phyloP scores from a whole-genome alignment of 2,113 vertebrate genomes.

The Strix uralensis region DNA sequence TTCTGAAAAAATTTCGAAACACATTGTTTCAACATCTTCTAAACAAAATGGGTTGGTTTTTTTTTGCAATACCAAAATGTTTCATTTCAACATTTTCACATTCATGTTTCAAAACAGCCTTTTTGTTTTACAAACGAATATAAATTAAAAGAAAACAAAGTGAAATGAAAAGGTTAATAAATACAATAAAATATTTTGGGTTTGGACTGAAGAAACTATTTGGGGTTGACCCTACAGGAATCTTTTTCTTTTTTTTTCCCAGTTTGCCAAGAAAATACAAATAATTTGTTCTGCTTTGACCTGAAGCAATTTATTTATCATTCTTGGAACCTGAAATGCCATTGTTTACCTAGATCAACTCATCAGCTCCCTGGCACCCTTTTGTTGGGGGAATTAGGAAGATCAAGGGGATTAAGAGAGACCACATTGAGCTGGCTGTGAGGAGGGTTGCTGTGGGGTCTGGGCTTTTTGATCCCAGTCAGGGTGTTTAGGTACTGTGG shows the following conservation, averaged over 20 bases:
- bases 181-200: background rate
- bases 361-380: background rate
- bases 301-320: conserved; percentile 40
- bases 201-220: conserved; percentile 13
- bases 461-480: background rate
- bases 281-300: conserved; percentile 39
- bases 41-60: conserved; percentile 21
- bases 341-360: conserved; percentile 29
- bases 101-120: background rate
- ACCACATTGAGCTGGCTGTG: background rate
- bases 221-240: background rate
- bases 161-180: conserved; percentile 50
- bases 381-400: conserved; percentile 8
- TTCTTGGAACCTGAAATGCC: background rate
- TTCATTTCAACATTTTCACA: conserved; percentile 34
- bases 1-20: conserved; percentile 33
- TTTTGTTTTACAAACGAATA: background rate
- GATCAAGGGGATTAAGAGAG: conserved; percentile 24
- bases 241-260: background rate
- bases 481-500: background rate
- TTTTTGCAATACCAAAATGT: conserved; percentile 25
- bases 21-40: conserved; percentile 60
- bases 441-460: background rate
- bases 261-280: conserved; percentile 16
- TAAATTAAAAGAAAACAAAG: conserved; percentile 34